Base-by-base conservation (phyloP, 2,113 vertebrate genomes). In the Poecile atricapillus region DNA sequence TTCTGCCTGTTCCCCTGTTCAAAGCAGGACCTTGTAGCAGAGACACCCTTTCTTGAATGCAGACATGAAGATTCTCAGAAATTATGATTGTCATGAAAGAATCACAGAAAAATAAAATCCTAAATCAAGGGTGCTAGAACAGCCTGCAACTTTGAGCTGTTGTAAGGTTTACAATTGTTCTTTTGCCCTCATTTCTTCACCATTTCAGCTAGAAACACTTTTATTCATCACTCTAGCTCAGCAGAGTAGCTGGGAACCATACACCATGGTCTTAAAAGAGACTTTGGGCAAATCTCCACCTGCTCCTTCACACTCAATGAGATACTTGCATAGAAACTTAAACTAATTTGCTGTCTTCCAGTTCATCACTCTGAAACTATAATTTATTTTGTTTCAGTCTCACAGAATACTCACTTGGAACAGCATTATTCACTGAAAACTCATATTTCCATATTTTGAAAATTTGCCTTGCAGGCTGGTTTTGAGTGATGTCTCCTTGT, bases 381-480 rank as follows among this genome's bases (percentile, higher is more conserved):
- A 52, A 17, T 37, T 37, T 11, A n/a, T 39, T 82, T 39, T 39
- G 37, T 58, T 81, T 64, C 44, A 68, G 52, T 33, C 23, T 60
- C 44, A 71, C 28, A 56, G 41, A 37, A 22, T 28, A 79, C 28
- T 79, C 41, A 58, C 22, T 62, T 46, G 13, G 50, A 47, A 21
- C 18, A 85, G n/a, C n/a, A 49, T 56, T 58, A 74, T 27, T 19
- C 39, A 79, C n/a, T 65, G 71, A 76, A 83, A 83, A 69, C 43
- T 77, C 3, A 0, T 59, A 31, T 52, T 71, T 68, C 56, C 0
- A 0, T 65, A n/a, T 53, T 85, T 46, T 55, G 55, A 31, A 52
- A 76, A 64, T 60, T 63, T 60, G 63, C 30, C 60, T 77, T 88
- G 47, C 55, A 70, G 27, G 23, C 83, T 93, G 63, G 15, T 74